These are phyloP conservation scores for Thera obeliscata DNA, from an alignment of 2,888 invertebrate species.

Conservation along the genomic window DNA sequence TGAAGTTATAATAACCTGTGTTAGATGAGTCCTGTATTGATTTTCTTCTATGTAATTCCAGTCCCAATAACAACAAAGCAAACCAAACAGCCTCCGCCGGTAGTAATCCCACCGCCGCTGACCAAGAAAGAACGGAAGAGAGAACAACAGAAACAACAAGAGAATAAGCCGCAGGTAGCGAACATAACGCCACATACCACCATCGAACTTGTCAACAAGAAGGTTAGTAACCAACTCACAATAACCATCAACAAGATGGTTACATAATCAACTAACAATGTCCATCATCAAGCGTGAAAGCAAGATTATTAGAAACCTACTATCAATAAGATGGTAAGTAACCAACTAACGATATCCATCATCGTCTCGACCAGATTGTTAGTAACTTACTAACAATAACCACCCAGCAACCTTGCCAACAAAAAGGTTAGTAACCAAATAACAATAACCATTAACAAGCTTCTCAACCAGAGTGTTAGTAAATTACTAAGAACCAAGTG, in stretches of 20 bases:
- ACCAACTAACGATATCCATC: not conserved
- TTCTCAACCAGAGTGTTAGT: not conserved
- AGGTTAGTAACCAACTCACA: slow-evolving; percentile 8
- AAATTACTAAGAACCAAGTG: not conserved
- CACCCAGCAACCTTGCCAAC: not conserved
- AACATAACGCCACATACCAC: slow-evolving; percentile 71
- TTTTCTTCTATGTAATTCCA: slow-evolving; percentile 1
- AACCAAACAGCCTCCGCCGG: slow-evolving; percentile 40
- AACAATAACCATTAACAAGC: not conserved
- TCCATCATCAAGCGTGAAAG: not conserved
- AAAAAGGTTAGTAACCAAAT: not conserved
- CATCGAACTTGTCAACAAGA: slow-evolving; percentile 65
- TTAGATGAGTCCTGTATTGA: too few species aligned
- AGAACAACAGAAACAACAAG: slow-evolving; percentile 42
- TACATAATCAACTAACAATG: not conserved
- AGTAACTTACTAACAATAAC: not conserved
- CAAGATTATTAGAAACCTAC: slow-evolving; percentile 5
- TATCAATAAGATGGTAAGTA: slow-evolving; percentile 10
- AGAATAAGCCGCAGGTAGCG: slow-evolving; percentile 46
- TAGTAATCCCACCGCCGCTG: slow-evolving; percentile 38
- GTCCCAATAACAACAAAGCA: slow-evolving; percentile 38
- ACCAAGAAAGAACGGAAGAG: slow-evolving; percentile 51
- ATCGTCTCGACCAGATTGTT: slow-evolving; percentile 1
- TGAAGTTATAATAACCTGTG: too few species aligned
- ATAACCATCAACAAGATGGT: slow-evolving; percentile 6